phyloP scores from a whole-genome alignment of 2,797 vertebrate genomes.

The Catharus ustulatus region DNA sequence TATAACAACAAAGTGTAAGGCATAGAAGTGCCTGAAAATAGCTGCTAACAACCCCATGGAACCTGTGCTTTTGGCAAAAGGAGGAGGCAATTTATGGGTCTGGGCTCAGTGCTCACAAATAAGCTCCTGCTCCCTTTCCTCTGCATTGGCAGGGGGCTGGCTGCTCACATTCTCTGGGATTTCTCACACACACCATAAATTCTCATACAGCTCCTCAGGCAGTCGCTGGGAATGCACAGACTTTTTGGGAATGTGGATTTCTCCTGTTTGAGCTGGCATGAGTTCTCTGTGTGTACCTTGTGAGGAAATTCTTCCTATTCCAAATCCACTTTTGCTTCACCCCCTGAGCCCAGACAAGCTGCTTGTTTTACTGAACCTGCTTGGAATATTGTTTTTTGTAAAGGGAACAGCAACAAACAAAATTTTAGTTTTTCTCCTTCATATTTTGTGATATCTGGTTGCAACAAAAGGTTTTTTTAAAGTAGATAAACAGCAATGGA shows the following conservation, averaged over 20 bases:
- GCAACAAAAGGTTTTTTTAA: not conserved
- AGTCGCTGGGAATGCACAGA: not conserved
- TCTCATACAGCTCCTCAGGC: not conserved
- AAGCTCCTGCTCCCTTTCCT: not conserved
- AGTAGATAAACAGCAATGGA: not conserved
- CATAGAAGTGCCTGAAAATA: constrained; percentile 9
- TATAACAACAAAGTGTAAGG: not conserved
- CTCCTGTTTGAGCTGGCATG: not conserved
- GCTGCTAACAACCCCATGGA: not conserved
- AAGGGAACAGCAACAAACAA: not conserved
- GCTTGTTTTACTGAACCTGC: not conserved
- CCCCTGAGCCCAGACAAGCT: not conserved
- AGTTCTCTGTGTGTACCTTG: not conserved
- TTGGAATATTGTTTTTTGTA: not conserved
- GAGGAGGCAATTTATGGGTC: constrained; percentile 2
- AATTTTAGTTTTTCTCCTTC: not conserved
- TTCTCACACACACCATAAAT: not conserved
- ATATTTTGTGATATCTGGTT: not conserved
- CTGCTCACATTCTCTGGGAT: not conserved
- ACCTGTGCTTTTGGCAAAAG: constrained; percentile 13
- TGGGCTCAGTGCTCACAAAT: not conserved
- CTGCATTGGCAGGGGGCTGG: not conserved
- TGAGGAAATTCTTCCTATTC: not conserved
- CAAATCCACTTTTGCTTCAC: not conserved
- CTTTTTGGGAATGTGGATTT: not conserved